Evolutionary conservation across 64 coral and sea anemone species (phyloP).

Genomic region (Exaiptasia diaphana): DNA sequence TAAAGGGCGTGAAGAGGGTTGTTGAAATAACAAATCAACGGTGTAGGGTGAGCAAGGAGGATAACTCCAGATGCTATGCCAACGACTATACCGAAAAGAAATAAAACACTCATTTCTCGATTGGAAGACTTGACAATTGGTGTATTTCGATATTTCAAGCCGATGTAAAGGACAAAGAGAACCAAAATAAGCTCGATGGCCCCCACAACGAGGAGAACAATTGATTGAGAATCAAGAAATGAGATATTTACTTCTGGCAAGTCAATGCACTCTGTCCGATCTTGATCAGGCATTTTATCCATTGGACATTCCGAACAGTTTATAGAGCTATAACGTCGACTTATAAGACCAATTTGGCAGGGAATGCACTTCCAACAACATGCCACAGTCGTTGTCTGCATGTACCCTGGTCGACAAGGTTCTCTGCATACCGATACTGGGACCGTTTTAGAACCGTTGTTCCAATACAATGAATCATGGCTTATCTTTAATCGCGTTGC

Average conservation of each 20-base stretch:
- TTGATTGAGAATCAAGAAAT: slow-evolving; percentile 2
- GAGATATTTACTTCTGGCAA: slow-evolving; percentile 40
- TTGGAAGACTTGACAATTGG: slow-evolving; percentile 41
- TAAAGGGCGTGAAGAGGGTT: slow-evolving; percentile 23
- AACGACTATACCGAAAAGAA: slow-evolving; percentile 19
- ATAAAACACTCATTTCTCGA: slow-evolving; percentile 19
- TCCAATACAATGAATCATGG: slow-evolving; percentile 44
- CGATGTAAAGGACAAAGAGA: not conserved
- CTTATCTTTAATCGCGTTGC: not conserved
- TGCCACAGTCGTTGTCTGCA: slow-evolving; percentile 37
- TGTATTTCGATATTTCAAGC: not conserved
- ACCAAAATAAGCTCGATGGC: not conserved
- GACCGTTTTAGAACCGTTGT: not conserved
- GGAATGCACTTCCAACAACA: slow-evolving; percentile 78
- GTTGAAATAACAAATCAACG: slow-evolving; percentile 4
- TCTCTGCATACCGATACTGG: slow-evolving; percentile 61
- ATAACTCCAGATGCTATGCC: not conserved
- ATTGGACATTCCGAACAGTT: slow-evolving; percentile 64
- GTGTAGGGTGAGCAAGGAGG: slow-evolving; percentile 19
- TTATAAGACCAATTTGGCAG: slow-evolving; percentile 38
- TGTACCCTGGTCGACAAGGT: slow-evolving; percentile 58
- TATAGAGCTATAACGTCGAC: slow-evolving; percentile 6
- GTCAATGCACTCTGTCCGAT: slow-evolving; percentile 38
- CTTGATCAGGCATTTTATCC: slow-evolving; percentile 31
- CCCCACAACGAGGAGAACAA: not conserved